phyloP scores from a whole-genome alignment of 1,140 invertebrate species.

The Phthorimaea operculella region DNA sequence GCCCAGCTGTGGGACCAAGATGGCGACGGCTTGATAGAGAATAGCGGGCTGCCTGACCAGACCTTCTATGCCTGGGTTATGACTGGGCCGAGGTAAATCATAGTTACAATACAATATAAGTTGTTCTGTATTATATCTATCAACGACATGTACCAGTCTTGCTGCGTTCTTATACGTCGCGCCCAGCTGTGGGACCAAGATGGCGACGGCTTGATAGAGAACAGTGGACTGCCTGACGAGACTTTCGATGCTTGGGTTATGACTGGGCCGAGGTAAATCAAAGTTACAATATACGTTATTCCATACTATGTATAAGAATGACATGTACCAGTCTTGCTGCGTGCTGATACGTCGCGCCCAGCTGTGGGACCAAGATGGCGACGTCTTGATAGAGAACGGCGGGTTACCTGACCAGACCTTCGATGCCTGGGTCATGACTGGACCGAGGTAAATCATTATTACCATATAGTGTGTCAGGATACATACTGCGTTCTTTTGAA shows the following conservation, averaged over 20 bases:
- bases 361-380: conserved; percentile 83
- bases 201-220: conserved; percentile 92
- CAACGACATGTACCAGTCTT: conserved; percentile 70
- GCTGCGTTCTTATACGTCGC: conserved; percentile 72
- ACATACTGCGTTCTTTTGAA: too few relatives aligned
- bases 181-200: conserved; percentile 81
- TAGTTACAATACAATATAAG: too few relatives aligned
- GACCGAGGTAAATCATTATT: conserved; percentile 77
- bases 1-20: conserved; percentile 81
- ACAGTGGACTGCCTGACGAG: conserved; percentile 89
- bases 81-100: conserved; percentile 78
- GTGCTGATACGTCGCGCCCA: conserved; percentile 73
- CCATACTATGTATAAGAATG: too few relatives aligned
- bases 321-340: conserved; percentile 71
- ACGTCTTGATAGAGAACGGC: conserved; percentile 92
- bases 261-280: conserved; percentile 82
- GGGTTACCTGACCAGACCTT: conserved; percentile 93
- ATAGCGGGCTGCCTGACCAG: conserved; percentile 89
- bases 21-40: conserved; percentile 92
- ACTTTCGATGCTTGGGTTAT: conserved; percentile 95
- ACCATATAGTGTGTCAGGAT: too few relatives aligned
- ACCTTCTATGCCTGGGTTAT: conserved; percentile 95
- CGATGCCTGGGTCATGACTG: conserved; percentile 92
- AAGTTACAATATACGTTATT: too few relatives aligned
- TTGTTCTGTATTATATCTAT: too few relatives aligned